Evolutionary conservation across 2,113 vertebrate species (phyloP), one percentile per base, ranked within the genome.

Genomic region (Pituophis catenifer): DNA sequence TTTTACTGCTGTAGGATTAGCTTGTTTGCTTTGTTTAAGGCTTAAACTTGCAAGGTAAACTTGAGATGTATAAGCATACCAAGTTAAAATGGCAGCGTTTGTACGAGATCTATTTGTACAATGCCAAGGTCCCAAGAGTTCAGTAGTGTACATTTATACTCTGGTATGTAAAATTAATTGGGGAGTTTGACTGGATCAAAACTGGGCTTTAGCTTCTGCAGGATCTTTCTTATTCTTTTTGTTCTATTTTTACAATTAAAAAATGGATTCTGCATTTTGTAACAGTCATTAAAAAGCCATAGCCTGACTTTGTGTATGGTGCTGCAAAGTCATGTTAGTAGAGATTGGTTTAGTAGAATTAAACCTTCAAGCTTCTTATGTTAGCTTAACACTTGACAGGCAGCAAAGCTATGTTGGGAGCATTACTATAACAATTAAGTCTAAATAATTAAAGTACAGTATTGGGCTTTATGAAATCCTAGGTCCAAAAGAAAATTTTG

Each of bases 281-380:
- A 0, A 0, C 3, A 8, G 24, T 65, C 81, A 44, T 1, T 58
- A 5, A 19, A 33, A 48, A 90, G 0, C n/a, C 15, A 12, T 3
- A 2, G 0, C 0, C 0, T 44, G 90, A 0, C 0, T 88, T 33
- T 52, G 38, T 2, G 12, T 24, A 23, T 3, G 1, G 29, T 0
- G 33, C n/a, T 57, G 11, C 50, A 58, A 23, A 81, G 0, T 6
- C 0, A 1, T 52, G 65, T 0, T 75, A 6, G 6, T 7, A 0
- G 50, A 23, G 2, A 55, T 55, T 65, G 23, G 44, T 54, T 86
- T 38, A 86, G 86, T 44, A 29, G 59, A 70, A 65, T 8, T 26
- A 54, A 75, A 70, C 59, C 53, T 23, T 54, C 48, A 54, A 26
- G 55, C 21, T 48, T 58, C 75, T 70, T 65, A 87, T 8, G 26